A percentile compares a stretch with the other conserved stretches of the same genome.
Conservation (phyloP, 2,113 vertebrate genomes). For the Phoxinus phoxinus region DNA sequence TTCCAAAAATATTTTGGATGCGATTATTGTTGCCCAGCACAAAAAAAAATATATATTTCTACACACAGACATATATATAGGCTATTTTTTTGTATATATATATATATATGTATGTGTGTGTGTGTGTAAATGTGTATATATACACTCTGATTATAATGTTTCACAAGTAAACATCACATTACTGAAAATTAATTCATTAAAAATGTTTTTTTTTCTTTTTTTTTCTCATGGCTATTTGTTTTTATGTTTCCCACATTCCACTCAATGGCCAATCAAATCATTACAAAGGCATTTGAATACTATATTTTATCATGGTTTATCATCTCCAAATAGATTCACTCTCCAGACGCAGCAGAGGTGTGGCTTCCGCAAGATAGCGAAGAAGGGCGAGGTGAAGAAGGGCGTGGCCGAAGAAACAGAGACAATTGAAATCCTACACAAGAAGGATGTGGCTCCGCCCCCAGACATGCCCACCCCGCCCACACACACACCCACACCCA, state of each 20-base stretch:
- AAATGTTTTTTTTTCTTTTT: neutral
- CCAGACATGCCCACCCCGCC: constrained; percentile 62
- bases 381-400: constrained; percentile 76
- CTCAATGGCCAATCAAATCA: neutral
- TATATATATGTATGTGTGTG: neutral
- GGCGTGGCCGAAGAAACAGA: constrained; percentile 64
- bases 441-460: constrained; percentile 65
- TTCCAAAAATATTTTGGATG: no score
- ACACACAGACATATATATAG: neutral
- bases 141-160: no score
- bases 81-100: neutral
- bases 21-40: no score
- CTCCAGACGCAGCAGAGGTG: constrained; percentile 76
- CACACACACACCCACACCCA: constrained; percentile 34
- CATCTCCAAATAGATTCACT: constrained; percentile 70
- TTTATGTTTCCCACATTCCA: neutral
- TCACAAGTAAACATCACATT: neutral
- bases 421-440: constrained; percentile 57
- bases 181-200: neutral
- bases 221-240: neutral
- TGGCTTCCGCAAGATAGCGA: constrained; percentile 78
- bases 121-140: no score
- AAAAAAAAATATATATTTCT: no score
- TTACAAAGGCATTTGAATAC: neutral
- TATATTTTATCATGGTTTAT: neutral